A percentile compares a stretch with the other conserved stretches of the same genome.
phyloP scores from a whole-genome alignment of 2,113 vertebrate genomes.

The Calyptommatus sinebrachiatus region DNA sequence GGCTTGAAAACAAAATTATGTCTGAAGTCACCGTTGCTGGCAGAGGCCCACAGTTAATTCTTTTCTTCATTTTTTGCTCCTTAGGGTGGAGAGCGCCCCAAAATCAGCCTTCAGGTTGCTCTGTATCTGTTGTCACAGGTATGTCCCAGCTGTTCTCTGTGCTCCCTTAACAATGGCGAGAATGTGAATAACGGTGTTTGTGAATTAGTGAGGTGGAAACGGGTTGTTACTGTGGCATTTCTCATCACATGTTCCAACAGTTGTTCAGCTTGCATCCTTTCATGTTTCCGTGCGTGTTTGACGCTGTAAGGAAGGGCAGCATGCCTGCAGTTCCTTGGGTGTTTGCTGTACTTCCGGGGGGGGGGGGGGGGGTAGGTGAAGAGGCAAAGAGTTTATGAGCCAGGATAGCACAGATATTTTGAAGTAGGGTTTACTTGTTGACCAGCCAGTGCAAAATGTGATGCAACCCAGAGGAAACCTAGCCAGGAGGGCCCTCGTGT shows the following conservation, averaged over 20 bases:
- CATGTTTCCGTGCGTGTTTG: no score
- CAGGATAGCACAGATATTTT: no score
- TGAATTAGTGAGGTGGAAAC: neutral
- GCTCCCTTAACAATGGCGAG: neutral
- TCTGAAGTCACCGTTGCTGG: neutral
- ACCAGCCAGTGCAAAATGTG: no score
- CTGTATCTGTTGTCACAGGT: conserved; percentile 98
- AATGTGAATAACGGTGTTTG: neutral
- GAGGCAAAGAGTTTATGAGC: neutral
- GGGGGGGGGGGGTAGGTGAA: neutral
- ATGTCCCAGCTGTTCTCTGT: conserved; percentile 27
- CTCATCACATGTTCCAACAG: neutral
- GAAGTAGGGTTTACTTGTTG: no score
- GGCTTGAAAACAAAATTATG: neutral
- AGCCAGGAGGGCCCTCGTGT: no score
- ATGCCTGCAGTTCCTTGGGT: neutral
- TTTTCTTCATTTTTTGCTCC: conserved; percentile 7
- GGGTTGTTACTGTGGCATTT: neutral
- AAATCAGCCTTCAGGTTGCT: conserved; percentile 93
- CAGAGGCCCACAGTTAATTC: neutral
- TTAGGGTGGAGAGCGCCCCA: conserved; percentile 87
- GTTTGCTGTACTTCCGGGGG: neutral
- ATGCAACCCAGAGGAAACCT: neutral
- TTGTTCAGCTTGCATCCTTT: neutral
- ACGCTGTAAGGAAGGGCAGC: no score